These are phyloP conservation scores for Ibidorhyncha struthersii DNA, from an alignment of 2,113 vertebrate genomes.

Conservation along the genomic window DNA sequence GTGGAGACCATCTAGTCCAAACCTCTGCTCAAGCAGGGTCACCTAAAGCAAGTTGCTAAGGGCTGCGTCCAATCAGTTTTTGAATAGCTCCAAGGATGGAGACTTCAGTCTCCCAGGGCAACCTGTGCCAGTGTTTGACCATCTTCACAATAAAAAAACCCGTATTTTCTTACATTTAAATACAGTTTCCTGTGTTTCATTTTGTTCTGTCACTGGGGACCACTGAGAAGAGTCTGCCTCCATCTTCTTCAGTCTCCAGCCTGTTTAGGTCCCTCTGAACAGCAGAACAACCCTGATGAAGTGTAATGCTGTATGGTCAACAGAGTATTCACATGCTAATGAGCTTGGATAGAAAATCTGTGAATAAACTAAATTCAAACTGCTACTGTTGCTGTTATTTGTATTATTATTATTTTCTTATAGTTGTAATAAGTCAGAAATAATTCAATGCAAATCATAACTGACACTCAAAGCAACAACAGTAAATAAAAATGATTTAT, in stretches of 20 bases:
- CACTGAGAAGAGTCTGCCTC: not conserved
- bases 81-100: not conserved
- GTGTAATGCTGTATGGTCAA: too few relatives aligned
- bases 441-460: too few relatives aligned
- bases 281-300: too few relatives aligned
- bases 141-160: not conserved
- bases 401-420: too few relatives aligned
- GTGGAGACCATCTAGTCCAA: not conserved
- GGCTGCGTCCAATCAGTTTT: rapidly evolving
- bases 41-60: not conserved
- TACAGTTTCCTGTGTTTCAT: not conserved
- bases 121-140: not conserved
- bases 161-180: not conserved
- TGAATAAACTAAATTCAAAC: too few relatives aligned
- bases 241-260: too few relatives aligned
- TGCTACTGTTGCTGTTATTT: too few relatives aligned
- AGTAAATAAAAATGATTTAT: too few relatives aligned
- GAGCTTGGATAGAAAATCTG: too few relatives aligned
- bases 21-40: not conserved
- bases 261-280: not conserved
- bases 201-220: not conserved
- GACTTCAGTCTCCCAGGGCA: not conserved
- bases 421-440: too few relatives aligned
- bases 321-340: too few relatives aligned
- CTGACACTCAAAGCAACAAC: too few relatives aligned